A percentile compares a stretch with the other conserved stretches of the same genome.
These are phyloP conservation scores for Luehdorfia chinensis DNA, from an alignment of 1,140 invertebrate genomes.

Conservation along the genomic window DNA sequence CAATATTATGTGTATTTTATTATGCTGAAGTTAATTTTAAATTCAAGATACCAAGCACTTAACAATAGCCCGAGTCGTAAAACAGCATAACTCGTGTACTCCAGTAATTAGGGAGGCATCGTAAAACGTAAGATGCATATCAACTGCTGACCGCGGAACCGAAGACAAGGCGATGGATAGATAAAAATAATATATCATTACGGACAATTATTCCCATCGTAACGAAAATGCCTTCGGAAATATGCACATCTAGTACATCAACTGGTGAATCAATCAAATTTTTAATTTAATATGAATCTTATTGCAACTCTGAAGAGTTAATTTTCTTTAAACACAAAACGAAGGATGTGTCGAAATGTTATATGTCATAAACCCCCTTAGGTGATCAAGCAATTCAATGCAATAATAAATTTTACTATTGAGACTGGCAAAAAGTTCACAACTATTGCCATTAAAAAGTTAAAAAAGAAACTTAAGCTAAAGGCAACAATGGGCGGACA, in stretches of 20 bases:
- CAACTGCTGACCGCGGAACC: slow-evolving; percentile 17
- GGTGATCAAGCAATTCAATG: too few species aligned
- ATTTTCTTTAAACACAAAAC: too few species aligned
- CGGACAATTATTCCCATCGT: slow-evolving; percentile 50
- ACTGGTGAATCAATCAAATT: too few species aligned
- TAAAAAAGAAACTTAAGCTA: too few species aligned
- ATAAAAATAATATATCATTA: slow-evolving; percentile 53
- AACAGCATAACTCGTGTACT: slow-evolving; percentile 2
- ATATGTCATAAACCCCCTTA: too few species aligned
- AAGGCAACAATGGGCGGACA: too few species aligned
- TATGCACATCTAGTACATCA: slow-evolving; percentile 1
- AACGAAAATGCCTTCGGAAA: background rate
- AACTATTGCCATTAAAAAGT: too few species aligned
- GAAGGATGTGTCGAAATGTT: too few species aligned
- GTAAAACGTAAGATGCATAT: slow-evolving; percentile 34
- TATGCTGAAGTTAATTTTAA: slow-evolving; percentile 3
- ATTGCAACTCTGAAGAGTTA: too few species aligned
- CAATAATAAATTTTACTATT: too few species aligned
- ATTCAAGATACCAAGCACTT: background rate
- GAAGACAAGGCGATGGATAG: slow-evolving; percentile 37
- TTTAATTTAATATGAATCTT: too few species aligned
- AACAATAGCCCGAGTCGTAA: background rate
- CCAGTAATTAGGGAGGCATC: slow-evolving; percentile 1
- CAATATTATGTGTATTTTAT: slow-evolving; percentile 7
- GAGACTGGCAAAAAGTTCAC: too few species aligned